Base-by-base conservation (phyloP, 2,113 vertebrate genomes). In the Oncorhynchus gorbuscha region DNA sequence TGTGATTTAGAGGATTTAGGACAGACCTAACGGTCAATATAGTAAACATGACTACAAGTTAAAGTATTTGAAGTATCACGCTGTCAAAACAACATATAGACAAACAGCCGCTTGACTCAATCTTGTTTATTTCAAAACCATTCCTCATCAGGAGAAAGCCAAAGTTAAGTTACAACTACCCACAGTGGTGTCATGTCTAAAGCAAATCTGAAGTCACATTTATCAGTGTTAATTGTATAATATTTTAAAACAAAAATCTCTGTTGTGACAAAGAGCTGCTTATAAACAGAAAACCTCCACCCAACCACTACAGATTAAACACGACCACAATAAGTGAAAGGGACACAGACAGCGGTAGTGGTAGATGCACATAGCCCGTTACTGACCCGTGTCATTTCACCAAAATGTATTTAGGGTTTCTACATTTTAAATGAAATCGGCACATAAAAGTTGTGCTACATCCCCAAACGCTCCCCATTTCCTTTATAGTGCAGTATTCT, bases 131-230 rank as follows among this genome's bases (percentile, higher is more conserved):
- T 88, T 82, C 24, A 59, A n/a, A 83, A 49, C 16, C 55, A 28
- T 73, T 69, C 74, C 39, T 77, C 75, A 69, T 78, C 72, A 67
- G 39, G 48, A 86, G 66, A 85, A 82, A 75, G 81, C 32, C 72
- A 79, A 76, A 86, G 72, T 71, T 28, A 84, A 81, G 70, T 76
- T 55, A 75, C 39, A 85, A 86, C 79, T 8, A 67, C 72, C n/a
- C 59, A 70, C 59, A 45, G 77, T 72, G 75, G 79, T 30, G 0
- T 77, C 28, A 74, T 30, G 30, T 74, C 78, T 61, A 79, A 35
- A 65, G 79, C 71, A 69, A 32, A 77, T 72, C 7, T 59, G 68
- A 84, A 39, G 80, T 30, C 69, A 74, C 3, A 72, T 13, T 8
- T 39, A 28, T 28, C 59, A 68, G 26, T 20, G 16, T 69, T 78